phyloP scores from a whole-genome alignment of 2,888 invertebrate species.

The Limulus polyphemus region DNA sequence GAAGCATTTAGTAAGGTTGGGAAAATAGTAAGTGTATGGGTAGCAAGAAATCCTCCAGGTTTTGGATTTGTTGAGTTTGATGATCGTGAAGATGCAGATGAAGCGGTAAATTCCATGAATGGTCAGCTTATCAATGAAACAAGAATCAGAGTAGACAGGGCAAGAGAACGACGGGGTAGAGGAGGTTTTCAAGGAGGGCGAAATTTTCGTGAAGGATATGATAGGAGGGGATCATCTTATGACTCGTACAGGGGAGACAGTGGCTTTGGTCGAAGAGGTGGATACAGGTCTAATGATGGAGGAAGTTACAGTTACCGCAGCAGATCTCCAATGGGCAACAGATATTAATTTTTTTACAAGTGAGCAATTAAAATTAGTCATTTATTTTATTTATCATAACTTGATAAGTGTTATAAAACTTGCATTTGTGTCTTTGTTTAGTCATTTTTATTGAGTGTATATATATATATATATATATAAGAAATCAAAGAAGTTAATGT shows the following conservation, averaged over 20 bases:
- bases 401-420: too few species aligned
- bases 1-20: slow-evolving; percentile 72
- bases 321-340: slow-evolving; percentile 1
- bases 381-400: too few species aligned
- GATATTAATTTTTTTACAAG: too few species aligned
- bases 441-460: too few species aligned
- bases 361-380: too few species aligned
- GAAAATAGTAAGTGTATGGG: slow-evolving; percentile 18
- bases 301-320: slow-evolving; percentile 2
- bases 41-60: slow-evolving; percentile 53
- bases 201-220: neutral
- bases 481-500: too few species aligned
- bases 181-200: slow-evolving; percentile 8
- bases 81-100: slow-evolving; percentile 74
- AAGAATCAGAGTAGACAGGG: slow-evolving; percentile 18
- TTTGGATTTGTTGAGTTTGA: slow-evolving; percentile 89
- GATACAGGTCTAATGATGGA: neutral
- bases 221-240: slow-evolving; percentile 46
- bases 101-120: slow-evolving; percentile 75
- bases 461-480: too few species aligned
- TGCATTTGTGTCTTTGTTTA: too few species aligned
- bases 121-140: slow-evolving; percentile 45
- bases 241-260: slow-evolving; percentile 2
- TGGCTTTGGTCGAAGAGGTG: neutral
- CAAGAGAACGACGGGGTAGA: slow-evolving; percentile 4